phyloP scores from a whole-genome alignment of 2,113 vertebrate species.

The Hypocryptadius cinnamomeus region DNA sequence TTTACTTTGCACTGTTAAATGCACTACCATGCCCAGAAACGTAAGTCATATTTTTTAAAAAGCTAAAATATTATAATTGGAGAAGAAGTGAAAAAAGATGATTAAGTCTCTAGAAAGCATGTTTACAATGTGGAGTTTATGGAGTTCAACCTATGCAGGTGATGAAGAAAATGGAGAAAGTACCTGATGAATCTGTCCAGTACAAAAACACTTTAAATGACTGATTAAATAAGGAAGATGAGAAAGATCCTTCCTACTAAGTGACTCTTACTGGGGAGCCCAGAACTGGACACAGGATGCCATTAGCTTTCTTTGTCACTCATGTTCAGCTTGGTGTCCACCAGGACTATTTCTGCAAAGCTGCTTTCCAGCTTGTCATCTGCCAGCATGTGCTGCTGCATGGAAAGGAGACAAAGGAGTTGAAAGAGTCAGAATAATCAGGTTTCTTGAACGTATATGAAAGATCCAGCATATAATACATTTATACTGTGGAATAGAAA shows the following conservation, averaged over 20 bases:
- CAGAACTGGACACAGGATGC: not conserved
- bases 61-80: not conserved
- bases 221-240: not conserved
- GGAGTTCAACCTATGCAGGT: not conserved
- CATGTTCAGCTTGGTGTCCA: not conserved
- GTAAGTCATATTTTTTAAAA: not conserved
- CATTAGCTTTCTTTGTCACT: not conserved
- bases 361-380: not conserved
- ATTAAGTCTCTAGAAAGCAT: not conserved
- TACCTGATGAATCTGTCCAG: not conserved
- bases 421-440: not conserved
- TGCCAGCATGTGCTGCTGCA: not conserved
- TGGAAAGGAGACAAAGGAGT: not conserved
- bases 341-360: not conserved
- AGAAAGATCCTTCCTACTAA: not conserved
- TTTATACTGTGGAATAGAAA: not conserved
- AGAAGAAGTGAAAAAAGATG: not conserved
- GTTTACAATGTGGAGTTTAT: not conserved
- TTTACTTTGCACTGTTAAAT: not conserved
- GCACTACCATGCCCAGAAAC: not conserved
- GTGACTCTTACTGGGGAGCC: not conserved
- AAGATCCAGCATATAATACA: not conserved
- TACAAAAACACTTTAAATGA: not conserved
- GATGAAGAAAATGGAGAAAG: not conserved
- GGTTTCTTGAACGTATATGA: not conserved